Base-by-base conservation (phyloP, 2,113 vertebrate species). In the Nesogale talazaci region DNA sequence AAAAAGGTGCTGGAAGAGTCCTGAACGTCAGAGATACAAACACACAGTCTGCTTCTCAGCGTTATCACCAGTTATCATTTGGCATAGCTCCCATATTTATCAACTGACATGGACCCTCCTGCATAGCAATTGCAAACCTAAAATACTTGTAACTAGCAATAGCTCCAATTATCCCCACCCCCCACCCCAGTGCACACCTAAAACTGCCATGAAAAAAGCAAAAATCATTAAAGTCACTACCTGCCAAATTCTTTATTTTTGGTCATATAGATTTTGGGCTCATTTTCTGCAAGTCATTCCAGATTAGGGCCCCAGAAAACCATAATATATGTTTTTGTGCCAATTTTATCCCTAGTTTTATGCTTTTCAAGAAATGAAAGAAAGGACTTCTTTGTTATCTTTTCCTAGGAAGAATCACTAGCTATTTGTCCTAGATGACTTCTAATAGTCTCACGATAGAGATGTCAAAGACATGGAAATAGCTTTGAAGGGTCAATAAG, bases 161-260 rank as follows among this genome's bases (percentile, higher is more conserved):
- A 16, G 25, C 56, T 36, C 34, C 17, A 9, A 2, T 7, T 25
- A 4, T 61, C 59, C 59, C 59, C 29, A 19, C 22, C 70, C 19
- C 4, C 7, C 36, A 46, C 5, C 5, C 42, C 42, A 46, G 5
- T 10, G 42, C 42, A 52, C 46, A 52, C 59, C 15, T 0, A 1
- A 20, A 23, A n/a, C 16, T 20, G 1, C 8, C 59, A 15, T 42
- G 19, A 56, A 11, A 31, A 20, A n/a, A 25, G 74, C 34, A 31
- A 2, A 57, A 2, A 1, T 23, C 1, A 0, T 17, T 23, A 42
- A 2, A 3, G 16, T 15, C 2, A 63, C 31, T 16, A 0, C 40
- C 75, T 63, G 63, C 15, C 42, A 75, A 92, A 3, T 15, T n/a
- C 40, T 52, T 23, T 10, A 3, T 23, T 65, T 75, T 40, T 3